Conservation (phyloP, 2,113 vertebrate species). For the Rhadina sibilatrix region DNA sequence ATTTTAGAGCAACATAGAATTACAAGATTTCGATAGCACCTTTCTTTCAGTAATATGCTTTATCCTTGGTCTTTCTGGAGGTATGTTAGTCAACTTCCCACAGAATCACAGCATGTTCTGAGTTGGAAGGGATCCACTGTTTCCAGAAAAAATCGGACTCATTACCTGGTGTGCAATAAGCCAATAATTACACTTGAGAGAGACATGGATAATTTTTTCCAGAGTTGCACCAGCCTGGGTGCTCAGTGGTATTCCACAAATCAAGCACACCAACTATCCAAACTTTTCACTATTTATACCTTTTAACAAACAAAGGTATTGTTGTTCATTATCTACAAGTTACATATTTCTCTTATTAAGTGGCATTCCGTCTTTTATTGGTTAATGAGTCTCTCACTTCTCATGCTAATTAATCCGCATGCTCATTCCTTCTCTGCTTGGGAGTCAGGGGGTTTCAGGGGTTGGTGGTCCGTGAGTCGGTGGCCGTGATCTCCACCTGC, state of each 20-base stretch:
- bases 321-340: too few species aligned
- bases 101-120: not conserved
- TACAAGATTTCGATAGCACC: accelerated
- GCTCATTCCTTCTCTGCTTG: not conserved
- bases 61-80: not conserved
- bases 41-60: not conserved
- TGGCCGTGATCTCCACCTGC: not conserved
- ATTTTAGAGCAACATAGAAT: accelerated
- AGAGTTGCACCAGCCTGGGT: too few species aligned
- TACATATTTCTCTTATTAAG: not conserved
- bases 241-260: not conserved
- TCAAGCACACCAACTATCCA: not conserved
- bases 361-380: too few species aligned
- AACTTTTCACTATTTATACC: not conserved
- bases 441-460: not conserved
- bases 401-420: not conserved
- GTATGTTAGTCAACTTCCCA: not conserved
- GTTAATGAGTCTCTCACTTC: not conserved
- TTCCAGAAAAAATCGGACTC: not conserved
- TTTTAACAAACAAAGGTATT: not conserved
- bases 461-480: accelerated
- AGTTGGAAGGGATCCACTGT: not conserved
- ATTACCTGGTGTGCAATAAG: not conserved
- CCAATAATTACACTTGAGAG: not conserved
- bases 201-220: not conserved